Base-by-base conservation (phyloP, 2,888 invertebrate species). In the Eledona agricola region DNA sequence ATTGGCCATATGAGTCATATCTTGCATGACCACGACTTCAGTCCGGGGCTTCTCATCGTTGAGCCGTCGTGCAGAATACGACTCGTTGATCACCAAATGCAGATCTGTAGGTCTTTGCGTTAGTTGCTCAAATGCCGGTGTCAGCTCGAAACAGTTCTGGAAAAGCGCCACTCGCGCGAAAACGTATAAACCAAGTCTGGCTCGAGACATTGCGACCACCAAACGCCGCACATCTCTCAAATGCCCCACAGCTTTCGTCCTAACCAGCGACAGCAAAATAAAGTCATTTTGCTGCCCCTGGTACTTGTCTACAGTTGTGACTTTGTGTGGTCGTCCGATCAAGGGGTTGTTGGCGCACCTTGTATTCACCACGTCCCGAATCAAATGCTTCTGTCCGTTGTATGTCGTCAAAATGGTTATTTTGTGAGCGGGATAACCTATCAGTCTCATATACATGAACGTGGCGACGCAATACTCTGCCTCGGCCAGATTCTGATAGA, bases 271-370 rank as follows among this genome's bases (percentile, higher is more conserved):
- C 34, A 99, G 82, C 7, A 99, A 81, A 53, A 99, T 96, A 70
- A 93, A 96, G 78, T 99, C 99, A 77, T 99, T 99, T 78, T 99
- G 99, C 72, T 99, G 99, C 49, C 99, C 99, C 73, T 99, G 99
- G 76, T 96, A 99, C 73, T 98, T 97, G 79, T 99, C 99, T 9
- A 99, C 99, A 0, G 99, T 99, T 0, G 93, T 91, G 13, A 93
- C 88, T 81, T 95, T 96, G 62, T 90, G 87, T 0, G 96, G 96
- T 68, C 88, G 81, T 9, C 98, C 98, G 63, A 99, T 95, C 40
- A 98, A 81, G 0, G 96, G 94, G 80, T 99, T 99, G 55, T 88
- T 88, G 1, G 93, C 93, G 76, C 98, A 99, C 40, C 98, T 82
- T 23, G 89, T 88, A 72, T 93, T 90, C 50, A 99, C 89, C 3